Evolutionary conservation across 2,797 vertebrate genomes (phyloP).

Genomic region (Nyctalus aviator): DNA sequence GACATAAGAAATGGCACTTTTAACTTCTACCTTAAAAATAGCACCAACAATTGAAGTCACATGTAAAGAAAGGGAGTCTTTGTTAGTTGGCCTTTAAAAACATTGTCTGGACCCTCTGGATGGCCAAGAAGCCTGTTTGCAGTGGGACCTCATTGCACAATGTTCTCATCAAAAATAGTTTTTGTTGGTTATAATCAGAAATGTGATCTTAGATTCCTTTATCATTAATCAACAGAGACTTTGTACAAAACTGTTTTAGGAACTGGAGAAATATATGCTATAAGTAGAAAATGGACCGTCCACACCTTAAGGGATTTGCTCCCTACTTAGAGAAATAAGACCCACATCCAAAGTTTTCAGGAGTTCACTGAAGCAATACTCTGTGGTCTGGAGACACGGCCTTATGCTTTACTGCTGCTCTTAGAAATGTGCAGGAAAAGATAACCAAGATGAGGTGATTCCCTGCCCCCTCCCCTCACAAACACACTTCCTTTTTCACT

Average conservation of each 20-base stretch:
- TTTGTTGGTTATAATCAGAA: neutral
- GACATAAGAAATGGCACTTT: neutral
- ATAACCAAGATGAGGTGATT: neutral
- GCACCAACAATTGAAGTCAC: neutral
- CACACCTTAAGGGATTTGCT: neutral
- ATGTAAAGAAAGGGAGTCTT: neutral
- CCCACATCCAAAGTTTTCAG: neutral
- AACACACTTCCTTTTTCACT: neutral
- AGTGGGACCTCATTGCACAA: neutral
- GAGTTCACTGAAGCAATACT: neutral
- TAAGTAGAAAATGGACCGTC: neutral
- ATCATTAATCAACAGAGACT: neutral
- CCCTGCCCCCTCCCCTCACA: too few relatives aligned
- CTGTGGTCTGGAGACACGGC: neutral
- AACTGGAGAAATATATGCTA: neutral
- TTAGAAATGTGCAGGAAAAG: neutral
- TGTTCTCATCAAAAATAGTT: conserved; percentile 12
- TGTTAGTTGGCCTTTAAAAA: conserved; percentile 1
- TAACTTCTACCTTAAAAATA: neutral
- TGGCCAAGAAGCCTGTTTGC: neutral
- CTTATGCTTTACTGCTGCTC: neutral
- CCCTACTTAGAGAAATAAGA: neutral
- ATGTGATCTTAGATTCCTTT: neutral
- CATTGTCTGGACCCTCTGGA: neutral
- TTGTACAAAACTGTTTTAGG: neutral